Base-by-base conservation (phyloP, 2,797 vertebrate species). In the Alfaro cultratus region DNA sequence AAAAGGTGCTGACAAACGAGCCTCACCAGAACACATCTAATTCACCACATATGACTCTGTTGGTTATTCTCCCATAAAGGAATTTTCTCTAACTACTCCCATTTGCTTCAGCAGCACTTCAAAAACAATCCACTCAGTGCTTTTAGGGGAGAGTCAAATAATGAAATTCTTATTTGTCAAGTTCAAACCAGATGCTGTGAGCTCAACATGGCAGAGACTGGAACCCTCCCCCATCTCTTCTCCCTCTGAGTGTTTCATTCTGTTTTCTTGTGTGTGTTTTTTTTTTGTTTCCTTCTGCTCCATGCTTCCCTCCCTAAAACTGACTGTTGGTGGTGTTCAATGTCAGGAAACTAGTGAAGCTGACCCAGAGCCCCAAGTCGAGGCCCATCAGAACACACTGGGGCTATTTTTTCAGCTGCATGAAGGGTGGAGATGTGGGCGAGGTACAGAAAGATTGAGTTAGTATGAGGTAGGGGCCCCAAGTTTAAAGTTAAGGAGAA, bases 391-490 rank as follows among this genome's bases (percentile, higher is more conserved):
- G 87, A 90, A 85, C 74, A 81, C 85, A 87, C 79, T 8, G 1
- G 83, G 82, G 85, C 80, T 96, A 91, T 60, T 96, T 96, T 95
- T 96, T 92, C 95, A 96, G 95, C 95, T 96, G 95, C 90, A 78
- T 67, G 74, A 74, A 82, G 86, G 80, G 84, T 83, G 85, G 76
- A 76, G 72, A 39, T 26, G 85, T 64, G 26, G 74, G 78, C 64
- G 72, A 67, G 34, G 18, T 67, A 67, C 34, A 51, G 23, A 71
- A 79, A 78, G 78, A 72, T 75, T 75, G 82, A 73, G 82, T 74
- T 46, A 60, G 73, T 74, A 74, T 76, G 64, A 80, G 84, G 76
- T 82, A 73, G 85, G 82, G 85, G 90, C 80, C 86, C 86, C 86
- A 75, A n/a, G 41, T 15, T 46, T 72, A 16, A 29, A 45, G 74